Percentiles rank a stretch among this genome's conserved stretches.
Conservation (phyloP, 2,113 vertebrate genomes). For the Callithrix jacchus region DNA sequence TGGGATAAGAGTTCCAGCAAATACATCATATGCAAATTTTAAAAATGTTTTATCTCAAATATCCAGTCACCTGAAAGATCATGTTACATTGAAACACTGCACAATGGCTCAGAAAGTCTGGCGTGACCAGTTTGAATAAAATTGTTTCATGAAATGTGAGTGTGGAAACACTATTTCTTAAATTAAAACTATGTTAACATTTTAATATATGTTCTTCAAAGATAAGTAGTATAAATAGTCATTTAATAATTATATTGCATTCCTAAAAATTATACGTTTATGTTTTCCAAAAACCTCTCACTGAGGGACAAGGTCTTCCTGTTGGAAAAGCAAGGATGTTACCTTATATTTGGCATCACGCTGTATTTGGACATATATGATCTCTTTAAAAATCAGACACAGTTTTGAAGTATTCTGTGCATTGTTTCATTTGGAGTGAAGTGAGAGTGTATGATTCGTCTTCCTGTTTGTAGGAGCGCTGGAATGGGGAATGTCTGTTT, state of each 20-base stretch:
- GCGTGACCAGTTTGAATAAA: not conserved
- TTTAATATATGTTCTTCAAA: not conserved
- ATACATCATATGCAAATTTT: not conserved
- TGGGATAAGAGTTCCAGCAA: not conserved
- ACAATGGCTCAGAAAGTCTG: not conserved
- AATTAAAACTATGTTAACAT: not conserved
- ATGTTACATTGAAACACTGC: rapidly evolving
- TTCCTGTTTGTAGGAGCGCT: not conserved
- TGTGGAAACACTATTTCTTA: not conserved
- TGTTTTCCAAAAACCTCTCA: not conserved
- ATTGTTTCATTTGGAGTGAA: not conserved
- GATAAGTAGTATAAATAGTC: not conserved
- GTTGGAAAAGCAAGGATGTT: not conserved
- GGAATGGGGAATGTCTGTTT: not conserved
- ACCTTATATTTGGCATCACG: not conserved
- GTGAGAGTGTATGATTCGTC: not conserved
- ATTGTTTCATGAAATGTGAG: not conserved
- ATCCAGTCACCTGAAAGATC: not conserved
- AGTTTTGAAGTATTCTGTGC: not conserved
- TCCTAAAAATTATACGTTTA: not conserved
- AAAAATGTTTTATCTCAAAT: not conserved
- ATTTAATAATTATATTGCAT: not conserved
- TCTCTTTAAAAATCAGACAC: not conserved
- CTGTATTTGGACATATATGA: not conserved
- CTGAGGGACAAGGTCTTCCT: not conserved